These are phyloP conservation scores for Macheiramphus alcinus DNA, from an alignment of 2,113 vertebrate species.

Conservation along the genomic window DNA sequence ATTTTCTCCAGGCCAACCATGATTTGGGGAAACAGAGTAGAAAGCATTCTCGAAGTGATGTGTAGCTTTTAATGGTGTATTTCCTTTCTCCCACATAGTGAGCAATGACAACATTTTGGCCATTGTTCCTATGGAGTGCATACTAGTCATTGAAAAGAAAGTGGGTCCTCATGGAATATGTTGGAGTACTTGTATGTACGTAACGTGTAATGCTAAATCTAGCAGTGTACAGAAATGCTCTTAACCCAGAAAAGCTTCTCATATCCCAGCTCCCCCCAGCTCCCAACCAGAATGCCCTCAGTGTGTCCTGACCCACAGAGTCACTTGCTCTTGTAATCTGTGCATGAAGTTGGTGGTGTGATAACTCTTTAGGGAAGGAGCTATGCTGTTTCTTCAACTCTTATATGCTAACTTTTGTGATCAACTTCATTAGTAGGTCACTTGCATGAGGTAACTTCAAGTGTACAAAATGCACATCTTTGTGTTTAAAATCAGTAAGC, in stretches of 20 bases:
- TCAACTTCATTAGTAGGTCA: neutral
- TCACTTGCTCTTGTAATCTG: neutral
- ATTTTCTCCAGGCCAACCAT: neutral
- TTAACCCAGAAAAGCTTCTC: neutral
- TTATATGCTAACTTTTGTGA: neutral
- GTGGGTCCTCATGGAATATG: neutral
- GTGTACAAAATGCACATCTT: neutral
- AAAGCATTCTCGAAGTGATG: neutral
- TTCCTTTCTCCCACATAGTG: neutral
- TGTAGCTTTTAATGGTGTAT: neutral
- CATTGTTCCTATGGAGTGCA: neutral
- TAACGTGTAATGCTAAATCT: neutral
- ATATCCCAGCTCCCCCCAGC: neutral
- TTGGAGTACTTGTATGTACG: neutral
- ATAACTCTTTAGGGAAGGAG: neutral
- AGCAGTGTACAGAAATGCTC: neutral
- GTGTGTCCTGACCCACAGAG: neutral
- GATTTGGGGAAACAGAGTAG: neutral
- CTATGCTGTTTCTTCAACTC: neutral
- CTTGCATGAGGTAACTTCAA: neutral
- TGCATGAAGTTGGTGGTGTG: neutral
- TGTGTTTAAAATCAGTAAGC: neutral
- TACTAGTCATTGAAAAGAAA: neutral
- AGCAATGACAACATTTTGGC: neutral
- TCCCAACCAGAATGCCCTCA: accelerated